Base-by-base conservation (phyloP, 2,888 invertebrate genomes). In the Apeira syringaria region DNA sequence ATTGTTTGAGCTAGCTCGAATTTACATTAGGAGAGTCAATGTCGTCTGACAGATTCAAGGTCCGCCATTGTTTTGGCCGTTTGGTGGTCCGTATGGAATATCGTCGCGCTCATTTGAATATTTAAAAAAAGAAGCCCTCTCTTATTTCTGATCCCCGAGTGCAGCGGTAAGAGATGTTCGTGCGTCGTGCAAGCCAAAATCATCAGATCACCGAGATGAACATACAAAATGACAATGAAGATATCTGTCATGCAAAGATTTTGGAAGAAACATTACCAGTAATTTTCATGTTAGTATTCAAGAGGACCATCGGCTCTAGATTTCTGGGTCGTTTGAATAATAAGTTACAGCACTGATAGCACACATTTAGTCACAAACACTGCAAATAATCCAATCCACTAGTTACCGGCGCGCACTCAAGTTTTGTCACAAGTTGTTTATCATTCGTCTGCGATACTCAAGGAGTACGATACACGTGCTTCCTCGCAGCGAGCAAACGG, bases 281-380 rank as follows among this genome's bases (percentile, higher is more conserved):
- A 68, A 89, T 88, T 89, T 88, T 87, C 88, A 89, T 88, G 78
- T 82, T 88, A 86, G 69, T 83, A 76, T 89, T 88, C 84, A 88
- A 85, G 73, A 86, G 85, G 74, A 88, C 88, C 88, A 88, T 89
- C 81, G 70, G 84, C 74, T 70, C 69, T 69, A 68, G 59, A 74
- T 74, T 74, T 69, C 68, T 61, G 64, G 73, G 72, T 65, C 65
- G 58, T 65, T 54, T 47, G 50, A 51, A 41, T 28, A 57, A 64
- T 22, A 22, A 30, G 11, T 30, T 27, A 68, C 53, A 52, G 52
- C 81, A 82, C 79, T 73, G 60, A 49, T 65, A 70, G 60, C 66
- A 30, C 27, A 78, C 73, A 73, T 74, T 69, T 66, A 78, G 84
- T 84, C 82, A 84, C 82, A 74, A 68, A 68, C 88, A 88, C 88